A percentile compares a stretch with the other conserved stretches of the same genome.
phyloP scores from a whole-genome alignment of 2,113 vertebrate species.

The Plecturocebus donacophilus region DNA sequence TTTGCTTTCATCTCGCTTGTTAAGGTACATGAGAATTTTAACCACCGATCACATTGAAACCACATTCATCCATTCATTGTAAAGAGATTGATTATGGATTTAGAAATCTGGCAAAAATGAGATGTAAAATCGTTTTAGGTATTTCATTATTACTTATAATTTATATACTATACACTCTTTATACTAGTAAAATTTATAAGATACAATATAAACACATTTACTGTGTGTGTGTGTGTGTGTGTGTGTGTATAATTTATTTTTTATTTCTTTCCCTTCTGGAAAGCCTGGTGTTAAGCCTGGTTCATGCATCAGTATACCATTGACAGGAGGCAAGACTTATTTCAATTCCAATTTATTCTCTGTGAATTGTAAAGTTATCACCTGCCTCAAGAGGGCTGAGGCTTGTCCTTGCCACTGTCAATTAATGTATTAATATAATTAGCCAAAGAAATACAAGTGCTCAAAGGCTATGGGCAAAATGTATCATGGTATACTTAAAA shows the following conservation, averaged over 20 bases:
- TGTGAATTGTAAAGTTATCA: conserved; percentile 47
- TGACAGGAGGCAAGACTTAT: conserved; percentile 65
- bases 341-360: conserved; percentile 65
- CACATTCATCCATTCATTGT: not conserved
- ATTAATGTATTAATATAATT: not conserved
- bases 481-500: not conserved
- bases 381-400: conserved; percentile 60
- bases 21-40: conserved; percentile 11
- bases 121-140: not conserved
- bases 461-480: not conserved
- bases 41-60: not conserved
- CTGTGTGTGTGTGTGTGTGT: not conserved
- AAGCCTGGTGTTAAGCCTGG: not conserved
- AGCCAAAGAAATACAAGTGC: not conserved
- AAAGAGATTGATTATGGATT: not conserved
- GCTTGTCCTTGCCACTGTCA: conserved; percentile 51
- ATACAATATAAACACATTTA: not conserved
- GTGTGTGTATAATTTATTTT: not conserved
- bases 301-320: not conserved
- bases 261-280: not conserved
- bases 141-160: not conserved
- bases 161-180: not conserved
- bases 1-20: not conserved
- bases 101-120: conserved; percentile 21
- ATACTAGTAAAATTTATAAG: not conserved